Evolutionary conservation across 1,140 invertebrate genomes (phyloP).

Genomic region (Drosophila willistoni): DNA sequence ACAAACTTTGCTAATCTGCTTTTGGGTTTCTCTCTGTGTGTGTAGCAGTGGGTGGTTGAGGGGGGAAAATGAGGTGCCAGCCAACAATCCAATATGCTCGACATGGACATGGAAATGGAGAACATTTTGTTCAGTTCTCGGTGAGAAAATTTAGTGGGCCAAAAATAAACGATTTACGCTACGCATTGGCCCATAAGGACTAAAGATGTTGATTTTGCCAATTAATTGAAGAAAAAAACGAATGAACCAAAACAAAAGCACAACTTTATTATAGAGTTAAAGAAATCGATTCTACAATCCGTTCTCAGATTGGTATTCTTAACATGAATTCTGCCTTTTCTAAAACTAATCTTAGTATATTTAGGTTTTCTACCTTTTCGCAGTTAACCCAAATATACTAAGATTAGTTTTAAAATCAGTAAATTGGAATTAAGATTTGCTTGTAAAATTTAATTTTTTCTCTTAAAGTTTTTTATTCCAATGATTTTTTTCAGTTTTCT

Average conservation of each 20-base stretch:
- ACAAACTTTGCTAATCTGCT: slow-evolving; percentile 83
- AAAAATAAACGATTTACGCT: slow-evolving; percentile 18
- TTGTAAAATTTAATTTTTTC: too few relatives aligned
- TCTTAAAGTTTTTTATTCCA: too few relatives aligned
- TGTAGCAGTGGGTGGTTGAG: neutral
- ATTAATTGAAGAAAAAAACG: neutral
- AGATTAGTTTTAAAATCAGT: too few relatives aligned
- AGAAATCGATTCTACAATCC: too few relatives aligned
- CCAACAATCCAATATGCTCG: slow-evolving; percentile 28
- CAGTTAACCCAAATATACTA: too few relatives aligned
- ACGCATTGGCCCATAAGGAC: slow-evolving; percentile 6
- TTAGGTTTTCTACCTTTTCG: too few relatives aligned
- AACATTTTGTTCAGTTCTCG: slow-evolving; percentile 1
- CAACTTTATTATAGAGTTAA: too few relatives aligned
- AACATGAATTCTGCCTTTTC: too few relatives aligned
- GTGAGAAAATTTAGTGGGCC: slow-evolving; percentile 21
- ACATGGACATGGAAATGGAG: slow-evolving; percentile 21
- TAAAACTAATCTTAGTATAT: too few relatives aligned
- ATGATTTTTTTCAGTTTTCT: too few relatives aligned
- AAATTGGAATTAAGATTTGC: too few relatives aligned
- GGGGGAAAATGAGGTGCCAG: slow-evolving; percentile 14
- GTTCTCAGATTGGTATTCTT: too few relatives aligned
- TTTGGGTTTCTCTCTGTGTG: slow-evolving; percentile 44
- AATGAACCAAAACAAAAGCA: neutral
- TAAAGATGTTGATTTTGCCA: slow-evolving; percentile 11